phyloP scores from a whole-genome alignment of 2,888 invertebrate species.

The Parnassius smintheus region DNA sequence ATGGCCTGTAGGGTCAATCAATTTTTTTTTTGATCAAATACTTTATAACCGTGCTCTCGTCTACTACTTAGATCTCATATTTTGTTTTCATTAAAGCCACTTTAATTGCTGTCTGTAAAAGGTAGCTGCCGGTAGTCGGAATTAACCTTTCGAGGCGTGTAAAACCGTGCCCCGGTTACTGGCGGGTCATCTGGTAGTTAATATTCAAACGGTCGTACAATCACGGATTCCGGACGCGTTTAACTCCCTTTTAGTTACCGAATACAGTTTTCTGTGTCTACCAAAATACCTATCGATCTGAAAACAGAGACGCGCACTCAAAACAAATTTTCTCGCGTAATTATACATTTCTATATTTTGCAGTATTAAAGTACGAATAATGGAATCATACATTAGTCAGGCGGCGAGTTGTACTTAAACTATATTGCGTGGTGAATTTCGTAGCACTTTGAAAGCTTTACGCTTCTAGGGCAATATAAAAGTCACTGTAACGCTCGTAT shows the following conservation, averaged over 20 bases:
- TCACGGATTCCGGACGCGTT: constrained; percentile 71
- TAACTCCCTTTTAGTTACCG: constrained; percentile 53
- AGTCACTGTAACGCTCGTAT: constrained; percentile 24
- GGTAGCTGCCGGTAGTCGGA: constrained; percentile 52
- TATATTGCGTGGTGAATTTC: constrained; percentile 19
- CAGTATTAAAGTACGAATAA: constrained; percentile 8
- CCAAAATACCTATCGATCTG: constrained; percentile 30
- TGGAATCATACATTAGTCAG: constrained; percentile 15
- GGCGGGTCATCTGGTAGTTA: constrained; percentile 73
- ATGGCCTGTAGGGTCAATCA: too few species aligned
- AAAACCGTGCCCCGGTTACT: constrained; percentile 63
- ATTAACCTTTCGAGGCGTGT: constrained; percentile 62
- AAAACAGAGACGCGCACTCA: constrained; percentile 21
- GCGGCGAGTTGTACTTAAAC: constrained; percentile 11
- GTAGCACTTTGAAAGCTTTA: constrained; percentile 20
- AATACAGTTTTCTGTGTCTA: constrained; percentile 47
- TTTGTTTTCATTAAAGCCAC: constrained; percentile 20
- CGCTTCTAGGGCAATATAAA: constrained; percentile 18
- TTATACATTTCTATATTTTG: constrained; percentile 5
- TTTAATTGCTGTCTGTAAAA: constrained; percentile 39
- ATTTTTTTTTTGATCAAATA: constrained; percentile 40
- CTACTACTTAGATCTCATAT: constrained; percentile 19
- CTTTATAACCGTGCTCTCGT: constrained; percentile 25
- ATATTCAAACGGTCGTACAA: constrained; percentile 75
- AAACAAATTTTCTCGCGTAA: constrained; percentile 27